Evolutionary conservation across 2,888 invertebrate species (phyloP).

Genomic region (Stratiomys singularior): DNA sequence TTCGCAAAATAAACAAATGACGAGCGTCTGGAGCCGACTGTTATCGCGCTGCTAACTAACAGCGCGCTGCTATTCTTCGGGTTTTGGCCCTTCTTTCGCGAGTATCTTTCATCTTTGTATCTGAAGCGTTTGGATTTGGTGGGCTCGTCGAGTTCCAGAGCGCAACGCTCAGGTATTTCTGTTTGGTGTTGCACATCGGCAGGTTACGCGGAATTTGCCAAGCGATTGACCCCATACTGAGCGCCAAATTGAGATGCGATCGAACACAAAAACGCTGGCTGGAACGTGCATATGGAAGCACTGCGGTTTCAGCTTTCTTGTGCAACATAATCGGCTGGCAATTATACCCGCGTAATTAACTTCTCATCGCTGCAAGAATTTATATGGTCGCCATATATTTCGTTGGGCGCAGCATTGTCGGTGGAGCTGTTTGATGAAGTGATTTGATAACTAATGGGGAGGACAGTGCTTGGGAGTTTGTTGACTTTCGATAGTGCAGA

Average conservation of each 20-base stretch:
- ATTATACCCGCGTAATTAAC: slow-evolving; percentile 23
- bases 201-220: background rate
- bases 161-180: background rate
- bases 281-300: background rate
- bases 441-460: background rate
- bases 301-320: background rate
- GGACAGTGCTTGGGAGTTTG: background rate
- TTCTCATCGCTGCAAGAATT: background rate
- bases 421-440: background rate
- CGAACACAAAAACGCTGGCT: background rate
- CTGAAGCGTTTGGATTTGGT: background rate
- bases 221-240: slow-evolving; percentile 1
- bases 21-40: background rate
- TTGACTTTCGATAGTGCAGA: background rate
- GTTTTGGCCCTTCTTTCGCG: background rate
- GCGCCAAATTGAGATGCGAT: background rate
- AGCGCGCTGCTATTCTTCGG: background rate
- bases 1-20: slow-evolving; percentile 14
- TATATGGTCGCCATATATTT: no score
- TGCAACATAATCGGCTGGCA: slow-evolving; percentile 2
- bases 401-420: background rate
- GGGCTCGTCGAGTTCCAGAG: background rate
- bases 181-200: background rate
- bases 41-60: background rate
- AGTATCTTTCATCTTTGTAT: background rate